Conservation (phyloP, 2,113 vertebrate species). For the Triplophysa siluroides region DNA sequence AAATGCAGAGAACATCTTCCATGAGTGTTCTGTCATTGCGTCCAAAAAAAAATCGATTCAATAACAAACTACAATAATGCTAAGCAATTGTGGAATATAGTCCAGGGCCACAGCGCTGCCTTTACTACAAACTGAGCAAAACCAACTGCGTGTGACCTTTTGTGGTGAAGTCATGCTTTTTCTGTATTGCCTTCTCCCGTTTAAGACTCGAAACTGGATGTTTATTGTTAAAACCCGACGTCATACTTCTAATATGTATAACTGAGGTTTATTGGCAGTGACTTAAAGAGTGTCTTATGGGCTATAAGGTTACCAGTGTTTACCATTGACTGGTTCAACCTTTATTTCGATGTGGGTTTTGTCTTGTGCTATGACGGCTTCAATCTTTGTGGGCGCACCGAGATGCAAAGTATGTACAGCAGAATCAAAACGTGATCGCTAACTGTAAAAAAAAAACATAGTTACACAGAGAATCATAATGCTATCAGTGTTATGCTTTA, state of each 20-base stretch:
- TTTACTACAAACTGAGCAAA: conserved; percentile 37
- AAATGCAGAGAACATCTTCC: conserved; percentile 56
- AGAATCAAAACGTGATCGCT: conserved; percentile 51
- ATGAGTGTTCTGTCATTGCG: conserved; percentile 54
- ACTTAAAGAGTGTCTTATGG: conserved; percentile 17
- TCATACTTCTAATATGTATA: conserved; percentile 41
- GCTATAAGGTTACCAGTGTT: conserved; percentile 33
- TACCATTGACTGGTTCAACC: conserved; percentile 33
- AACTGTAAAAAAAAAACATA: conserved; percentile 68
- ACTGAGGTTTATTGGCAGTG: conserved; percentile 27
- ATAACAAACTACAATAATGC: conserved; percentile 36
- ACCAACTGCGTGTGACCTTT: conserved; percentile 34
- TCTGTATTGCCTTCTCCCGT: conserved; percentile 26
- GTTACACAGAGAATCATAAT: conserved; percentile 64
- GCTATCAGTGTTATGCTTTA: conserved; percentile 77
- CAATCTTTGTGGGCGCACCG: conserved; percentile 52
- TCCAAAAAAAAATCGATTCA: conserved; percentile 32
- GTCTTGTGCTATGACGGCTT: conserved; percentile 12
- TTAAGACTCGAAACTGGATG: conserved; percentile 23
- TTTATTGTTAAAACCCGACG: conserved; percentile 43
- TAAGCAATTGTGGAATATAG: conserved; percentile 60
- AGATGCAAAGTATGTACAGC: conserved; percentile 56
- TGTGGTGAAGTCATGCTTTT: conserved; percentile 47
- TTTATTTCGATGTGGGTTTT: conserved; percentile 36
- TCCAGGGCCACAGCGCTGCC: conserved; percentile 32